phyloP scores from a whole-genome alignment of 2,797 vertebrate species.

The Echeneis naucrates region DNA sequence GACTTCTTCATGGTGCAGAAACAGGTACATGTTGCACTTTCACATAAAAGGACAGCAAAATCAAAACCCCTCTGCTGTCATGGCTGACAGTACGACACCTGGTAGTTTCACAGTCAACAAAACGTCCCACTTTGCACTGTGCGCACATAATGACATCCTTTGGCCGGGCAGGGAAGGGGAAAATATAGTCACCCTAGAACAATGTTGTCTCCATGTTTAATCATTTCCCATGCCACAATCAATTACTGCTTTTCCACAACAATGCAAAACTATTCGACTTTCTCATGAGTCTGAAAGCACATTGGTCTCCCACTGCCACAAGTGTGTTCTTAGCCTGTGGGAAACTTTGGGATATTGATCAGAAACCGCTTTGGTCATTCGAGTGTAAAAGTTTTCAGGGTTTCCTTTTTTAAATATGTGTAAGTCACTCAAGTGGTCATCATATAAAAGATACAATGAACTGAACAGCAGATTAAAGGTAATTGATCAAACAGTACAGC shows the following conservation, averaged over 20 bases:
- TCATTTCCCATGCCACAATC: constrained; percentile 27
- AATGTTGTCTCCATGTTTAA: constrained; percentile 35
- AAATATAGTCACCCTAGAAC: constrained; percentile 37
- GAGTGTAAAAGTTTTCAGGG: too few relatives aligned
- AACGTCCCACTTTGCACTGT: background rate
- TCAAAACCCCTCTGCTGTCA: background rate
- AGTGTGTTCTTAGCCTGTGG: too few relatives aligned
- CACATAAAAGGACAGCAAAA: background rate
- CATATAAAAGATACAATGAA: background rate
- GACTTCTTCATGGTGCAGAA: constrained; percentile 99
- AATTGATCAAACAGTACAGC: background rate
- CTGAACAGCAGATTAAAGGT: background rate
- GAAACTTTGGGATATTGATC: too few relatives aligned
- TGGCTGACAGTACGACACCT: background rate
- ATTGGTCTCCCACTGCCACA: too few relatives aligned
- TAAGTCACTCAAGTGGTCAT: background rate
- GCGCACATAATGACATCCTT: background rate
- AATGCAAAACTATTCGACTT: constrained; percentile 1
- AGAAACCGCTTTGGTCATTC: background rate
- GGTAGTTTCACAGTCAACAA: background rate
- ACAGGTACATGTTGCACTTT: constrained; percentile 80
- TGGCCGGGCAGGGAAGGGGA: constrained; percentile 27
- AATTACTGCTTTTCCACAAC: constrained; percentile 26
- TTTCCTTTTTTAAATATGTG: too few relatives aligned
- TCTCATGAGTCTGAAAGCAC: background rate